Evolutionary conservation across 2,797 vertebrate species (phyloP).

Genomic region (Sarcophilus harrisii): DNA sequence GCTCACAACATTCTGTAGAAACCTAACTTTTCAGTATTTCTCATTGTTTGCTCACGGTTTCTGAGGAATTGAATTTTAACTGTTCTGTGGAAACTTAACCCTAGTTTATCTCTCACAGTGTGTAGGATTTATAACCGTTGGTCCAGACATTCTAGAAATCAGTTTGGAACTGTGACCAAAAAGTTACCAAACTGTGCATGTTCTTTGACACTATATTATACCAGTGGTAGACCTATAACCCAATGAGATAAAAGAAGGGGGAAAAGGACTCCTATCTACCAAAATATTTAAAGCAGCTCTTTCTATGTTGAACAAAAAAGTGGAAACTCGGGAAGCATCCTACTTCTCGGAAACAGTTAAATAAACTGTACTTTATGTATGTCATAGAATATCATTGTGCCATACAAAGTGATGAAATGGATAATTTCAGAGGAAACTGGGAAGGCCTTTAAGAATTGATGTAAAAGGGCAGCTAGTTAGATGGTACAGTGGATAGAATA

Average conservation of each 20-base stretch:
- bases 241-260: neutral
- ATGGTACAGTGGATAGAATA: no score
- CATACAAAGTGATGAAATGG: neutral
- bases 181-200: neutral
- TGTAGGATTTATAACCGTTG: neutral
- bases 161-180: neutral
- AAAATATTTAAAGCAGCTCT: neutral
- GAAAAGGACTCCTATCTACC: neutral
- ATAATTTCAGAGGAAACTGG: neutral
- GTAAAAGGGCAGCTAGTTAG: no score
- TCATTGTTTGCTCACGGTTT: no score
- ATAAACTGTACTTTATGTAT: neutral
- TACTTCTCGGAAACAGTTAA: neutral
- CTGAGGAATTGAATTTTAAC: no score
- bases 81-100: no score
- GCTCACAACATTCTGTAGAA: no score
- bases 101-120: no score
- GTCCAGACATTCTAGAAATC: neutral
- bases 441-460: neutral
- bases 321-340: neutral
- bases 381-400: neutral
- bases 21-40: no score
- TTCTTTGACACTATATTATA: neutral
- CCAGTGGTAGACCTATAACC: neutral
- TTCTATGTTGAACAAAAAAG: neutral